Evolutionary conservation across 1,140 invertebrate genomes (phyloP), one percentile per base, ranked within the genome.

Genomic region (Zaprionus africanus): DNA sequence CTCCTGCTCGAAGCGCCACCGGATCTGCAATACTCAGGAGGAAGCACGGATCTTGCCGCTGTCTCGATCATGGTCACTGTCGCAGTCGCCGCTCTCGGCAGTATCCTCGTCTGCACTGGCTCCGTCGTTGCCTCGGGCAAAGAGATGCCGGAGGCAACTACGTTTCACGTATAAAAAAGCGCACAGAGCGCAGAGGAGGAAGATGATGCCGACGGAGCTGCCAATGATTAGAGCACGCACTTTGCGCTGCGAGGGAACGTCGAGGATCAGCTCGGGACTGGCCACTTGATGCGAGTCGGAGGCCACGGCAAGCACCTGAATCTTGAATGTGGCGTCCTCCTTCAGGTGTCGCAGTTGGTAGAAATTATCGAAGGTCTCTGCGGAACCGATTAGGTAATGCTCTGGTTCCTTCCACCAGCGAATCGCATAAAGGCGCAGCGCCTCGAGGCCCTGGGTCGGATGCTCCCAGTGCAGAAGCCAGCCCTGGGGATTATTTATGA

Each of bases 401-500:
- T 94, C 92, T 12, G 94, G 93, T 24, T 94, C 95, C 78, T 94
- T 93, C 80, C 82, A 93, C 95, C 95, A 96, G 75, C 94, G 94
- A 0, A 96, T 94, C 0, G 93, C 93, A 65, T 96, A 96, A 2
- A 93, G 78, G 60, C 94, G 93, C 5, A 96, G 86, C 38, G 93
- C 91, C 26, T 96, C 94, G 17, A 92, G 80, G 0, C 95, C 95
- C 64, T 93, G 92, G 15, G 93, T 90, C 1, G 97, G 96, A 19
- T 96, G 94, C 57, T 95, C 94, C 97, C 97, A 97, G 26, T 94
- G 95, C 2, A 97, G 94, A 12, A 96, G 92, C 90, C 95, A 95
- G n/a, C 96, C 96, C 69, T 95, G 86, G 24, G 81, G 79, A 24
- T 88, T 93, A 43, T 58, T 75, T 5, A 76, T 93, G 6, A 96